Evolutionary conservation across 2,888 invertebrate species (phyloP), one percentile per base, ranked within the genome.

Genomic region (Cacoxenus indagator): DNA sequence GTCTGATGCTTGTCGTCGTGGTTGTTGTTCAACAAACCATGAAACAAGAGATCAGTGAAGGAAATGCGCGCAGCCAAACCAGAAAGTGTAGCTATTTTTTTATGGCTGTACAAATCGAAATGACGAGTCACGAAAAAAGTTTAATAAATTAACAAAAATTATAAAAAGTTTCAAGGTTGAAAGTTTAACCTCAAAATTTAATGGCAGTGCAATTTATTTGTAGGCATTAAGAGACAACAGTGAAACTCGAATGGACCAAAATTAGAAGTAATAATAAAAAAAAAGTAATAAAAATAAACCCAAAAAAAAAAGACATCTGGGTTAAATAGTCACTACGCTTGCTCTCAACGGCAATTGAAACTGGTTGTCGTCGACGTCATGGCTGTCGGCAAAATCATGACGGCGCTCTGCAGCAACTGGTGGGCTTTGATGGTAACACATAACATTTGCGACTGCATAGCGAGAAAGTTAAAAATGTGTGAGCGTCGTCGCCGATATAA

Each of bases 1-100:
- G n/a, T n/a, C n/a, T n/a, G n/a, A n/a, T n/a, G n/a, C n/a, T 64
- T 48, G 67, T 61, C 31, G 31, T 69, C 65, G 37, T 37, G 8
- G 37, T 61, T 71, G 64, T 17, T 83, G 73, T 70, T 70, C 77
- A 82, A 74, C 75, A 69, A 76, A 75, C 76, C 82, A 71, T 83
- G 75, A 81, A 84, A 83, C 76, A 78, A 78, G 76, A 83, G 73
- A 79, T 84, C 82, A 82, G 85, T 82, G 83, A 84, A 81, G 80
- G 80, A 82, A 81, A 82, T 76, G 70, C 72, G 71, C 74, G 66
- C 74, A 75, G 67, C 61, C 54, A 73, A 72, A 74, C 74, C 70
- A 75, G 77, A 76, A 45, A 19, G 57, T 29, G n/a, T n/a, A n/a
- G n/a, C n/a, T n/a, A n/a, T n/a, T 8, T 37, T 37, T 37, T 37